Evolutionary conservation across 2,888 invertebrate genomes (phyloP), one percentile per base, ranked within the genome.

Genomic region (Vanessa cardui): DNA sequence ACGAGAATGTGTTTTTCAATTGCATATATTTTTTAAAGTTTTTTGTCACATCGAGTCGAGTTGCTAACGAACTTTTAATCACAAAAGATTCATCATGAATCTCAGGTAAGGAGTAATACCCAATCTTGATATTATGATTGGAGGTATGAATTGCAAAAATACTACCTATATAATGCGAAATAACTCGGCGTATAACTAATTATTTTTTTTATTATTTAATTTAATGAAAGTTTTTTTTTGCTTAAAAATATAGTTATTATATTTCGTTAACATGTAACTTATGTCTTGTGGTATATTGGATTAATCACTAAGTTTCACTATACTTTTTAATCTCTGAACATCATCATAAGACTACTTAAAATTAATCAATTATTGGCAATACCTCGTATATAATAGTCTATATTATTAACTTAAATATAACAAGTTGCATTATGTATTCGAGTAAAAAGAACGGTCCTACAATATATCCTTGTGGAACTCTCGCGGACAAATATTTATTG

Each of bases 391-490:
- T 12, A 39, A 39, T 39, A 39, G 1, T 39, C 26, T 26, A 33
- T 33, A 33, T 33, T 8, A 33, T 33, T 33, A 33, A 8, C 33
- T 33, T 8, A 33, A 33, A 33, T 33, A 33, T 33, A 8, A 33
- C 9, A 33, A 33, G 8, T 8, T 39, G 12, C 39, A 12, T 12
- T 4, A 9, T 39, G 12, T 18, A 6, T 26, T 20, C 39, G 31
- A 71, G 74, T 72, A 66, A 73, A 79, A 76, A 80, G 80, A 77
- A 76, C 75, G 78, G 79, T 70, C 78, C 80, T 49, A 80, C 78
- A 78, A 80, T 70, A 52, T 67, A 69, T 73, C 78, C 80, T 70
- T 76, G 81, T 54, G 60, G 33, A 64, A 80, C 70, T 72, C 77
- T 71, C 47, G 70, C 74, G 73, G 74, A 76, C 16, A 56, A 56